Percentiles rank a stretch among this genome's conserved stretches.
Evolutionary conservation across 2,888 invertebrate genomes (phyloP).

Genomic region (Agriopis marginaria): DNA sequence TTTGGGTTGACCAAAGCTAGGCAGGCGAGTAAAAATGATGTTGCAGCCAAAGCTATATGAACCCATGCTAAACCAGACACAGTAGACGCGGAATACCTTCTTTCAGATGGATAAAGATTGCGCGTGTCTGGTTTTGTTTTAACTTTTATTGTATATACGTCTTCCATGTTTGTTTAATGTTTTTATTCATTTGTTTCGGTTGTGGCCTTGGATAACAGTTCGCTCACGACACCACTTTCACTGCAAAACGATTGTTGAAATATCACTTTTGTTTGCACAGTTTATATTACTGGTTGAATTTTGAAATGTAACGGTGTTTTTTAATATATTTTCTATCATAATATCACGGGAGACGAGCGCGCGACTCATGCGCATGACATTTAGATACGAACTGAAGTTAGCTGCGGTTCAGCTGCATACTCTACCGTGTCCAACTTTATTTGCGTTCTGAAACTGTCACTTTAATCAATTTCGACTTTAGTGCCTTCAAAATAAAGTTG

Average conservation of each 20-base stretch:
- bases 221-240: conserved; percentile 26
- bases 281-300: conserved; percentile 34
- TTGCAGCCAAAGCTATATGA: conserved; percentile 87
- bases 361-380: conserved; percentile 40
- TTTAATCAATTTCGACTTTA: conserved; percentile 1
- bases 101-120: conserved; percentile 88
- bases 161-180: conserved; percentile 81
- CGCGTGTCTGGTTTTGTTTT: conserved; percentile 87
- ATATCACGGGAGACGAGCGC: conserved; percentile 22
- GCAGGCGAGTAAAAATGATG: conserved; percentile 85
- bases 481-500: not conserved
- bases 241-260: conserved; percentile 15
- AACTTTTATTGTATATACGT: conserved; percentile 89
- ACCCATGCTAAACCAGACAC: conserved; percentile 88
- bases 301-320: conserved; percentile 43
- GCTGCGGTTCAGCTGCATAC: conserved; percentile 27
- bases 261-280: conserved; percentile 20
- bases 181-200: conserved; percentile 33
- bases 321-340: conserved; percentile 32
- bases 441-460: conserved; percentile 10
- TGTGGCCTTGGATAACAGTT: conserved; percentile 37
- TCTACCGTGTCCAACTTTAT: conserved; percentile 1
- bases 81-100: conserved; percentile 89
- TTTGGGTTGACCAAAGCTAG: conserved; percentile 78
- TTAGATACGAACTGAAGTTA: conserved; percentile 53